phyloP scores from a whole-genome alignment of 2,113 vertebrate species.

The Myotis yumanensis region DNA sequence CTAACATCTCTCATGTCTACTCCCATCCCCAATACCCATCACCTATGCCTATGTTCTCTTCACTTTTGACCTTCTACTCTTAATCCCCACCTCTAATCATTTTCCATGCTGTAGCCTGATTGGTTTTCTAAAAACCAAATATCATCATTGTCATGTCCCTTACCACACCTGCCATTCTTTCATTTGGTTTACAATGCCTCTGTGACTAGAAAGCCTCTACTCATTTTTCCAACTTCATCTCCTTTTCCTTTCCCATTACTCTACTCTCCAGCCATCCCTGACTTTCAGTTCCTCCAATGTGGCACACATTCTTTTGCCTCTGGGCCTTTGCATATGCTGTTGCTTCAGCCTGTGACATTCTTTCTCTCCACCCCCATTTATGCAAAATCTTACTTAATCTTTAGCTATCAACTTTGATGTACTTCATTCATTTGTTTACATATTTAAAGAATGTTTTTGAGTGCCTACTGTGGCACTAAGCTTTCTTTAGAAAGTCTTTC shows the following conservation, averaged over 20 bases:
- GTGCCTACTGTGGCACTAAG: not conserved
- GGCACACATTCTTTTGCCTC: not conserved
- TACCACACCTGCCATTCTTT: not conserved
- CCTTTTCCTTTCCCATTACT: not conserved
- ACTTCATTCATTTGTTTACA: not conserved
- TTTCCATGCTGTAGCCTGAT: not conserved
- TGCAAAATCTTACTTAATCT: not conserved
- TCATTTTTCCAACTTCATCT: not conserved
- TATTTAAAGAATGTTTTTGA: conserved; percentile 39
- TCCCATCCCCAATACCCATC: not conserved
- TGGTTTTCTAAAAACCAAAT: conserved; percentile 8
- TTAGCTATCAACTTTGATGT: not conserved
- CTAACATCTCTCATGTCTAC: not conserved
- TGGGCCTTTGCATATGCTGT: not conserved
- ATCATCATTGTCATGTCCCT: not conserved
- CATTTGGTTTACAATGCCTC: not conserved
- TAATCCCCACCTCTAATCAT: not conserved
- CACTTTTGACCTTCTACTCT: not conserved
- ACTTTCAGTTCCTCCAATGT: not conserved
- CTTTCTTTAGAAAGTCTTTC: conserved; percentile 20
- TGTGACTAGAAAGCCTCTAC: not conserved
- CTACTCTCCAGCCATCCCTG: not conserved
- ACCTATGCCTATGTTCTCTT: not conserved
- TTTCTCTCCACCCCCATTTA: not conserved
- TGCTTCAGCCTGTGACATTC: not conserved